Conservation (phyloP, 2,113 vertebrate genomes). For the Thamnophis sirtalis region DNA sequence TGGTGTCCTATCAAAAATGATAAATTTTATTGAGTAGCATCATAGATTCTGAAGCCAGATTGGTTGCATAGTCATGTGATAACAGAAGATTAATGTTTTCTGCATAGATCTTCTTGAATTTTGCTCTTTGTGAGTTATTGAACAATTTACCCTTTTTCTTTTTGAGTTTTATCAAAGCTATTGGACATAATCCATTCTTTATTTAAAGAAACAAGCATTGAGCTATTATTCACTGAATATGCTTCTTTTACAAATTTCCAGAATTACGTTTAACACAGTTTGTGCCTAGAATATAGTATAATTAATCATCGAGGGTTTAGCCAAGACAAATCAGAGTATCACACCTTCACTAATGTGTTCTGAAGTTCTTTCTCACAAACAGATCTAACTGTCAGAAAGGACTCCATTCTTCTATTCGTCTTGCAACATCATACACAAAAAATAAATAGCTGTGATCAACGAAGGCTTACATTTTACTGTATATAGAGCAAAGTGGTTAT, state of each 20-base stretch:
- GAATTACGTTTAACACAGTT: constrained; percentile 22
- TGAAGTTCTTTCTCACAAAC: background rate
- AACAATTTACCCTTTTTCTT: constrained; percentile 46
- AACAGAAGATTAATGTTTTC: constrained; percentile 54
- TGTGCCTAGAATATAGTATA: constrained; percentile 6
- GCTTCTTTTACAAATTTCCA: constrained; percentile 33
- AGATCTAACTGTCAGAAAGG: background rate
- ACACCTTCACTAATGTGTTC: constrained; percentile 8
- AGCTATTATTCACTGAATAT: constrained; percentile 43
- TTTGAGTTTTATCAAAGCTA: constrained; percentile 51
- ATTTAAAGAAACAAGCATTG: constrained; percentile 39
- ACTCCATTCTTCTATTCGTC: background rate
- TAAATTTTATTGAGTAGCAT: constrained; percentile 47
- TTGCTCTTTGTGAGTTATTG: constrained; percentile 44
- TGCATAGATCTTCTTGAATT: constrained; percentile 44
- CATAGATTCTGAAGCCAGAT: constrained; percentile 54
- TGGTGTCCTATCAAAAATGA: constrained; percentile 47
- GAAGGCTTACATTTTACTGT: background rate
- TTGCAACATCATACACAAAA: background rate
- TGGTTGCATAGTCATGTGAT: constrained; percentile 40
- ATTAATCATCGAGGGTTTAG: constrained; percentile 26
- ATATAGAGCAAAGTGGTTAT: background rate
- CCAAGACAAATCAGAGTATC: constrained; percentile 33
- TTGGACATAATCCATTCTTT: constrained; percentile 47
- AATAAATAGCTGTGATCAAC: background rate